These are phyloP conservation scores for Aphelenchoides besseyi DNA, from an alignment of 1,140 invertebrate species.

Conservation along the genomic window DNA sequence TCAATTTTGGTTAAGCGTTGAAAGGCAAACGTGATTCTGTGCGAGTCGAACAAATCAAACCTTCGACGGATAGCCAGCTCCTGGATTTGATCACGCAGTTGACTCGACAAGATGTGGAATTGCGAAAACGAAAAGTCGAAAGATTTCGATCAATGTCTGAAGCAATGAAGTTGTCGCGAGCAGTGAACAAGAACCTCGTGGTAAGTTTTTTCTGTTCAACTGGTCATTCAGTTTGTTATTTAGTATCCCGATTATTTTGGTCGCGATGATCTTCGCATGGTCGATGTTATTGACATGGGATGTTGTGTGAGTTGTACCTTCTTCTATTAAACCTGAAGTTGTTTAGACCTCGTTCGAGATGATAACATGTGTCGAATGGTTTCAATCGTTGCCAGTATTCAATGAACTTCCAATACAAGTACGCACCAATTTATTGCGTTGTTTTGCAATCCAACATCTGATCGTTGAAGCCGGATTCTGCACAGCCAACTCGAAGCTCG, in stretches of 20 bases:
- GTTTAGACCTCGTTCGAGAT: constrained; percentile 21
- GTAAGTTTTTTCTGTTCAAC: neutral
- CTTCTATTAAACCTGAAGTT: neutral
- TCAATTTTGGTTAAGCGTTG: constrained; percentile 71
- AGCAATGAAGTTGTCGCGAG: neutral
- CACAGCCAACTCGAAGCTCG: constrained; percentile 20
- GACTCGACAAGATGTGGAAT: neutral
- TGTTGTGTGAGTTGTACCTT: neutral
- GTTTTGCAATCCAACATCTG: constrained; percentile 31
- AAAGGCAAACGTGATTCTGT: constrained; percentile 66
- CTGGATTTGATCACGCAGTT: neutral
- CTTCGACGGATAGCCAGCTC: constrained; percentile 2
- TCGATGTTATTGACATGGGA: neutral
- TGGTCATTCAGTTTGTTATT: neutral
- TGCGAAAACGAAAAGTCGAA: neutral
- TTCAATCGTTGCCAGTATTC: constrained; percentile 20
- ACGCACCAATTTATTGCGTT: constrained; percentile 9
- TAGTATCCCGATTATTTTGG: constrained; percentile 4
- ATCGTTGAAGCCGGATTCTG: constrained; percentile 27
- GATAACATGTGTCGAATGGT: constrained; percentile 26
- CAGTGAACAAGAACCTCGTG: neutral
- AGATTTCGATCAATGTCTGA: neutral
- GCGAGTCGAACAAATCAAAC: neutral
- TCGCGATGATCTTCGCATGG: neutral
- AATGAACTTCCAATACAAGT: neutral